phyloP scores from a whole-genome alignment of 2,113 vertebrate species.

The Okapia johnstoni region DNA sequence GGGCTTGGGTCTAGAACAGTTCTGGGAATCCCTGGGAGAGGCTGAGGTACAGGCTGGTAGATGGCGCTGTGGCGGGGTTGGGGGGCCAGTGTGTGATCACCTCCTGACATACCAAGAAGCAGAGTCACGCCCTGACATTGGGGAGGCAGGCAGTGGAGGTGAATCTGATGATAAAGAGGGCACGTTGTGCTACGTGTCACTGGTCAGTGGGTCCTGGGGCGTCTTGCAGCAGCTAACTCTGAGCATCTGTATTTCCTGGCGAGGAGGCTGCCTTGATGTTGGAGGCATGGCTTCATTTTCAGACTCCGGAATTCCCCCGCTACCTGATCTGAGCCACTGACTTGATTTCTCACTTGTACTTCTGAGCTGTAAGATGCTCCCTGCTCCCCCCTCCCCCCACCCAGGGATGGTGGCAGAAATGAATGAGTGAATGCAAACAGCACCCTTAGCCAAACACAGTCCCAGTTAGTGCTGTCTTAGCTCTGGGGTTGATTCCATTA shows the following conservation, averaged over 20 bases:
- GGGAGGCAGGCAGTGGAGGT: accelerated
- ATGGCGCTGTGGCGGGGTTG: not conserved
- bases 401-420: accelerated
- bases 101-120: too few species aligned
- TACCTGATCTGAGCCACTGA: not conserved
- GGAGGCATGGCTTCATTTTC: not conserved
- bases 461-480: accelerated
- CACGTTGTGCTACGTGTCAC: not conserved
- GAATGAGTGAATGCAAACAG: accelerated
- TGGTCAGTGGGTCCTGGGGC: accelerated
- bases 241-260: accelerated
- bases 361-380: not conserved
- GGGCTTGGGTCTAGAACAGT: not conserved
- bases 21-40: not conserved
- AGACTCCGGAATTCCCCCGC: too few species aligned
- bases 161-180: not conserved
- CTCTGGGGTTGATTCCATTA: not conserved
- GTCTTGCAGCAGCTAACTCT: not conserved
- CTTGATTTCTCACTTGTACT: not conserved
- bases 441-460: accelerated
- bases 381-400: accelerated
- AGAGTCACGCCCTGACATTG: too few species aligned
- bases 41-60: not conserved
- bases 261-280: accelerated
- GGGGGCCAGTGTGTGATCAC: not conserved